Conservation (phyloP, 37 sponge, comb jelly and placozoan genomes). For the Beroe ovata region DNA sequence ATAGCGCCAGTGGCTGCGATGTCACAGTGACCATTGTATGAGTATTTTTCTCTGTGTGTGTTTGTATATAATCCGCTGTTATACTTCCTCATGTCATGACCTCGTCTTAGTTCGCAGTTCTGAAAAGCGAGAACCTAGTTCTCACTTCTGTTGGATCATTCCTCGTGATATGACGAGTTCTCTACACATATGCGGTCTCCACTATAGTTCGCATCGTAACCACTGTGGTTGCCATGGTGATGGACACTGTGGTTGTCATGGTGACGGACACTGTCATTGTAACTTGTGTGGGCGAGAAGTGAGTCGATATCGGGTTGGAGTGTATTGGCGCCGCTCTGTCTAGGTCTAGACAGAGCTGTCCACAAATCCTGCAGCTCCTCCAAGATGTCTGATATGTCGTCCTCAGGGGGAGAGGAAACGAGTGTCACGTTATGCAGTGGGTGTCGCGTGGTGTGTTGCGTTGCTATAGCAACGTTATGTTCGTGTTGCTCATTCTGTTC, state of each 20-base stretch:
- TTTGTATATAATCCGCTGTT: background rate
- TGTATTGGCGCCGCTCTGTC: background rate
- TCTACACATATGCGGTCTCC: too few relatives aligned
- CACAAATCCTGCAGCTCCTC: conserved; percentile 32
- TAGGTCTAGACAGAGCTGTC: conserved; percentile 1
- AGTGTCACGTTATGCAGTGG: conserved; percentile 41
- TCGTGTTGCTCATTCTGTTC: background rate
- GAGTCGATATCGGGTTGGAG: background rate
- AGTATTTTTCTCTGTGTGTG: background rate
- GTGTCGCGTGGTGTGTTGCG: background rate
- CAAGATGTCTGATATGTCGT: conserved; percentile 31
- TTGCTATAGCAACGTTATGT: background rate
- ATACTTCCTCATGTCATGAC: background rate
- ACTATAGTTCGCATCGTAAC: too few relatives aligned
- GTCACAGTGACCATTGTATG: too few relatives aligned
- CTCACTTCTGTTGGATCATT: too few relatives aligned
- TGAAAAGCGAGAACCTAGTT: too few relatives aligned
- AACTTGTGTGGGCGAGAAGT: background rate
- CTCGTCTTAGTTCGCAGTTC: background rate
- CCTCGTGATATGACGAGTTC: background rate
- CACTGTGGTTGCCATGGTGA: background rate
- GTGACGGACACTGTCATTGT: too few relatives aligned
- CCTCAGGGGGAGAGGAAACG: background rate
- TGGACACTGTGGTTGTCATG: too few relatives aligned
- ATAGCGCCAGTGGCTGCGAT: too few relatives aligned